Conservation (phyloP, 2,888 invertebrate species). For the Protodeltote pygarga region DNA sequence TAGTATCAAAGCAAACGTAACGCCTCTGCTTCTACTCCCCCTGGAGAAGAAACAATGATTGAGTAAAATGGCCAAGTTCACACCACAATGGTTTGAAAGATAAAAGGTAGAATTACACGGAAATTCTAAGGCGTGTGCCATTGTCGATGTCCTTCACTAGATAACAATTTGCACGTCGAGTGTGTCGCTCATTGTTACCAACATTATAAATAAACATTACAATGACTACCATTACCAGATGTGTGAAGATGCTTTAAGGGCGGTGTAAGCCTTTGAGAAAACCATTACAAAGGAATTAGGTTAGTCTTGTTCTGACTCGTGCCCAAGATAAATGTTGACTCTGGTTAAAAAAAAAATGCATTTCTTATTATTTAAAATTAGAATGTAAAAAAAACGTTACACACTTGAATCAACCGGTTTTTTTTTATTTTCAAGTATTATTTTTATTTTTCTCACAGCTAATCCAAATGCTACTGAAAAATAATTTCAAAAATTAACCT, state of each 20-base stretch:
- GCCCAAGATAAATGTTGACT: constrained; percentile 19
- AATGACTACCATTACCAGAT: constrained; percentile 79
- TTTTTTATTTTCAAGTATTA: too few relatives aligned
- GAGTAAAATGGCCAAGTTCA: constrained; percentile 79
- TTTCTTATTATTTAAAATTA: too few relatives aligned
- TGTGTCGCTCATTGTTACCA: constrained; percentile 70
- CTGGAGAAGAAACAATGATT: constrained; percentile 78
- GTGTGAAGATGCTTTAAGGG: constrained; percentile 54
- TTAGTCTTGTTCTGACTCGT: constrained; percentile 45
- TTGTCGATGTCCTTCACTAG: constrained; percentile 76
- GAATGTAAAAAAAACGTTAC: too few relatives aligned
- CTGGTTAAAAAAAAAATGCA: constrained; percentile 14
- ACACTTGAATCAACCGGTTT: too few relatives aligned
- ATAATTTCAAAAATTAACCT: too few relatives aligned
- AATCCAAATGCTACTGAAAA: too few relatives aligned
- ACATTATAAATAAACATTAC: constrained; percentile 80
- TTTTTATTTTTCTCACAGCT: too few relatives aligned
- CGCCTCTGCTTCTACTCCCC: constrained; percentile 73
- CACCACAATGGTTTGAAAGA: constrained; percentile 78
- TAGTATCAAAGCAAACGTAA: constrained; percentile 79
- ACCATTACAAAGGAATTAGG: constrained; percentile 42
- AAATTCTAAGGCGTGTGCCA: constrained; percentile 80
- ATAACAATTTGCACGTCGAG: constrained; percentile 83
- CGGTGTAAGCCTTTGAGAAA: constrained; percentile 65
- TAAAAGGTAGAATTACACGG: constrained; percentile 83